phyloP scores from a whole-genome alignment of 2,888 invertebrate species.

The Euphydryas editha region DNA sequence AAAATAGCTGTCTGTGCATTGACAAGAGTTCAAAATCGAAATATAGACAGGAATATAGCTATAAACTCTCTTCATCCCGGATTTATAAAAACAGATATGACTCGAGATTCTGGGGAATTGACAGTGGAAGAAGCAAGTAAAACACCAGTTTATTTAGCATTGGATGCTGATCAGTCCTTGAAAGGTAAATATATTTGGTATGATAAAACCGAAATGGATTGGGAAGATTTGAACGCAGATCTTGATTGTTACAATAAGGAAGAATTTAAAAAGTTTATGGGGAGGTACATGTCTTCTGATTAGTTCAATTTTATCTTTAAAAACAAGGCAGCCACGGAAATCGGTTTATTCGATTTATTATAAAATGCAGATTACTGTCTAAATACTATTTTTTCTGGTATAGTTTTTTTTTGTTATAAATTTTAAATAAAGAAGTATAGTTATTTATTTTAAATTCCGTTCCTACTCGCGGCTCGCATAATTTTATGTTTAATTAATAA shows the following conservation, averaged over 20 bases:
- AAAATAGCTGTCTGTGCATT: constrained; percentile 48
- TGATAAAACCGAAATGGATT: constrained; percentile 47
- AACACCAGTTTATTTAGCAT: constrained; percentile 45
- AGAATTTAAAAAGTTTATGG: neutral
- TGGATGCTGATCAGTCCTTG: constrained; percentile 47
- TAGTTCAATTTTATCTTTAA: no score
- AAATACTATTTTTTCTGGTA: no score
- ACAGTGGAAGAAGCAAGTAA: constrained; percentile 41
- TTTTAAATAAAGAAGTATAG: no score
- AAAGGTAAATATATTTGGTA: constrained; percentile 51
- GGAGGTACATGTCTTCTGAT: no score
- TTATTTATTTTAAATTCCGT: no score
- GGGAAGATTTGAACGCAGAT: constrained; percentile 39
- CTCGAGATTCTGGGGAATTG: constrained; percentile 41
- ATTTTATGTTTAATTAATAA: no score
- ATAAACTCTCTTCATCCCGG: constrained; percentile 50
- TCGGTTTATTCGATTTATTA: no score
- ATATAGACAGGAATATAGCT: constrained; percentile 43
- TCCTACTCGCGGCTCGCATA: no score
- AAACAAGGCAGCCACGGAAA: no score
- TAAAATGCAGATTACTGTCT: no score
- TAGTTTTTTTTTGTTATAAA: no score
- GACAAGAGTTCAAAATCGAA: constrained; percentile 44
- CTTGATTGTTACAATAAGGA: constrained; percentile 31
- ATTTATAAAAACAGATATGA: constrained; percentile 48